Evolutionary conservation across 1,140 invertebrate species (phyloP), one percentile per base, ranked within the genome.

Genomic region (Elymnias hypermnestra): DNA sequence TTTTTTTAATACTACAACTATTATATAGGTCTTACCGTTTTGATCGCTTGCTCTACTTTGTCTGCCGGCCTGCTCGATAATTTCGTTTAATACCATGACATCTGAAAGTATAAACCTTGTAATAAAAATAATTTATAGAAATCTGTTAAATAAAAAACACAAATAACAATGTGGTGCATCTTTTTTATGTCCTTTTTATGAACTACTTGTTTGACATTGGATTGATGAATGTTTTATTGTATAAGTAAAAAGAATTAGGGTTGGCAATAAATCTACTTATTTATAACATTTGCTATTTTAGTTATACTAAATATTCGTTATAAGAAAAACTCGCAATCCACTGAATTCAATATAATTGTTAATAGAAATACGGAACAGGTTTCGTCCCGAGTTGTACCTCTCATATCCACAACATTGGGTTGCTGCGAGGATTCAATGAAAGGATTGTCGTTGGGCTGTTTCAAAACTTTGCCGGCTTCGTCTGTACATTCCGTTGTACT

Each of bases 61-160:
- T 46, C 81, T 60, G 9, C 81, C 95, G 18, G 96, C 97, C 89
- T 98, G 96, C 82, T 98, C 97, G 57, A 98, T 96, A 55, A 99
- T 97, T 79, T 98, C 96, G 83, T 97, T 98, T 57, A 99, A 87
- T 49, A 98, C 96, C 95, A 98, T 97, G 36, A 98, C 96, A 90
- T 99, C 97, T 98, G 86, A 10, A 89, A 90, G 33, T 31, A 23
- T 19, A 15, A 38, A 53, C 25, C 19, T 21, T 21, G 19, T 21
- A n/a, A n/a, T n/a, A n/a, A n/a, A n/a, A n/a, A n/a, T n/a, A n/a
- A n/a, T n/a, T n/a, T n/a, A n/a, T n/a, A n/a, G n/a, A n/a, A n/a
- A n/a, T n/a, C n/a, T n/a, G n/a, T n/a, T n/a, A n/a, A n/a, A n/a
- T n/a, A n/a, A n/a, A n/a, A n/a, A n/a, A n/a, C n/a, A n/a, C n/a